Evolutionary conservation across 2,888 invertebrate species (phyloP), one percentile per base, ranked within the genome.

Genomic region (Agrilus mali): DNA sequence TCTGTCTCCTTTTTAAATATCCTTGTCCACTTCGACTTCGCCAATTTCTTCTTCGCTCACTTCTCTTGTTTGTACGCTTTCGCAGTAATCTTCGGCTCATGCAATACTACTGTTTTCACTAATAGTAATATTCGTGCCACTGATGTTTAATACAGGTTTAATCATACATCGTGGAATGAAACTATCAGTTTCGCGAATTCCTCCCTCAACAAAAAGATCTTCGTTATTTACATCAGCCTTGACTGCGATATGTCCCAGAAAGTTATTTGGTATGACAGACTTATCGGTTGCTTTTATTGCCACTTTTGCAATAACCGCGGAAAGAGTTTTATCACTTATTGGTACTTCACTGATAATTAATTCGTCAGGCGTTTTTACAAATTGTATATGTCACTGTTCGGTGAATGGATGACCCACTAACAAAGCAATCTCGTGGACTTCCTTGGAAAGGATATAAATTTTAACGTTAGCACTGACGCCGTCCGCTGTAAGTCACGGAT

Each of bases 371-470:
- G 3, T 17, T 17, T 17, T 17, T 17, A 17, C 17, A 4, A 17
- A 5, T 17, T 17, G 17, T 17, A 17, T 17, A 5, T 4, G 17
- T 4, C 17, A 5, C 17, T 17, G 17, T 17, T 17, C 17, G 3
- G 3, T 17, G 5, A 17, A 17, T 17, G 17, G 17, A 17, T 17
- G 17, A 17, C 17, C 17, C 17, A 17, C 17, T 5, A 17, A 17
- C 5, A 17, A 17, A 17, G 17, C 3, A 17, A 17, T 17, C 42
- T 43, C 39, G 3, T 53, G 52, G 8, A 42, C 40, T 8, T 48
- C 43, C 7, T 44, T 47, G 4, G 50, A 52, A 13, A 53, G 51
- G 6, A 54, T 43, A 14, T 47, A 43, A 10, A 50, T 41, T 33
- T 44, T 38, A 14, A 36, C 40, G 8, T 44, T 36, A 2, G 32